Base-by-base conservation (phyloP, 2,888 invertebrate genomes). In the Clitarchus hookeri region DNA sequence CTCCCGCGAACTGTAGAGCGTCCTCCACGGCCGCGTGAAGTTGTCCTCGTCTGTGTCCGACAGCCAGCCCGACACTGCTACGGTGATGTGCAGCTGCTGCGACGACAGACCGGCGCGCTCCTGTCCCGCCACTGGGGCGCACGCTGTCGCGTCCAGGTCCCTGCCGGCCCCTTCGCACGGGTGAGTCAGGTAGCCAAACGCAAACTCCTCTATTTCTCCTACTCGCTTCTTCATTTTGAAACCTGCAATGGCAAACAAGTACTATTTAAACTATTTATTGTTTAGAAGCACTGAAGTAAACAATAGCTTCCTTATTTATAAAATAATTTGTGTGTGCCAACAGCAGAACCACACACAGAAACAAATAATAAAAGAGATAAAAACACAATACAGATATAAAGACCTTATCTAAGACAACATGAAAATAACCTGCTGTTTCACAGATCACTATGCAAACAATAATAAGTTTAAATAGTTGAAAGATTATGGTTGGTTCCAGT, bases 191-290 rank as follows among this genome's bases (percentile, higher is more conserved):
- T 93, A 92, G 87, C 94, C 93, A 89, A 95, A 94, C 84, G 92
- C 92, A 91, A 95, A 95, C 90, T 95, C 95, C 90, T 95, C 94
- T 78, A 95, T 92, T 87, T 94, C 94, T 36, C 95, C 95, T 26
- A 95, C 94, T 84, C 95, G 91, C 89, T 94, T 94, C 88, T 94
- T 93, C 95, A 95, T 95, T 91, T 95, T 94, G 90, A 93, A 94
- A n/a, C 94, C 94, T 93, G 90, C 13, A 88, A 88, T 84, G 87
- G 87, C 84, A 16, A 78, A 85, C 25, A 78, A 54, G 36, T 79
- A 19, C 23, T 79, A 79, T 36, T 36, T 36, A 23, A n/a, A 19
- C 23, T 79, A 79, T 36, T 36, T 36, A 23, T 36, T 36, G 36
- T 36, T 36, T 4, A 36, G 36, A 36, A 36, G 36, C 4, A 36